These are phyloP conservation scores for Drepanosiphum platanoidis DNA, from an alignment of 2,888 invertebrate species.

Conservation along the genomic window DNA sequence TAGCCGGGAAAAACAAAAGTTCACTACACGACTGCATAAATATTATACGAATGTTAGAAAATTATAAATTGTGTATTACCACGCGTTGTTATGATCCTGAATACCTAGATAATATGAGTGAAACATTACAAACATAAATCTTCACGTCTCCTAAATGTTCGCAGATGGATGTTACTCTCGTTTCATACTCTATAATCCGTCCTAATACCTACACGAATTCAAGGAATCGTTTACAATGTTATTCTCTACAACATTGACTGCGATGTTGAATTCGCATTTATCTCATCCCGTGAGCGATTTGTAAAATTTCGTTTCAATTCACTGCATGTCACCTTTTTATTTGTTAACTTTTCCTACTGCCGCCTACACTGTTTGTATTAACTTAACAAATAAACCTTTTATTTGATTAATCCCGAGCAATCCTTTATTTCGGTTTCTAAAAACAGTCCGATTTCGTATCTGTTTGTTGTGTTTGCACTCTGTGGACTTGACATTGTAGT, in stretches of 20 bases:
- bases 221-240: not conserved
- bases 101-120: no score
- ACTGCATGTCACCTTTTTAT: not conserved
- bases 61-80: no score
- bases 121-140: not conserved
- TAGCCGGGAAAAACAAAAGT: no score
- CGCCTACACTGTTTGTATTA: not conserved
- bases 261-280: not conserved
- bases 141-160: no score
- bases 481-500: not conserved
- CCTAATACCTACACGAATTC: not conserved
- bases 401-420: not conserved
- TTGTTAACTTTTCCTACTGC: not conserved
- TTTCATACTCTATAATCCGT: not conserved
- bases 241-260: not conserved
- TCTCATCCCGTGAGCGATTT: not conserved
- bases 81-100: no score
- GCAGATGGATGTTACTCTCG: not conserved
- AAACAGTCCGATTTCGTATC: not conserved
- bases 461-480: not conserved
- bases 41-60: no score
- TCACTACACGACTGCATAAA: no score
- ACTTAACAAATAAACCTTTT: constrained; percentile 14
- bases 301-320: not conserved
- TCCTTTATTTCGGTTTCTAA: not conserved